Percentiles rank a stretch among this genome's conserved stretches.
phyloP scores from a whole-genome alignment of 2,797 vertebrate species.

The Falco biarmicus region DNA sequence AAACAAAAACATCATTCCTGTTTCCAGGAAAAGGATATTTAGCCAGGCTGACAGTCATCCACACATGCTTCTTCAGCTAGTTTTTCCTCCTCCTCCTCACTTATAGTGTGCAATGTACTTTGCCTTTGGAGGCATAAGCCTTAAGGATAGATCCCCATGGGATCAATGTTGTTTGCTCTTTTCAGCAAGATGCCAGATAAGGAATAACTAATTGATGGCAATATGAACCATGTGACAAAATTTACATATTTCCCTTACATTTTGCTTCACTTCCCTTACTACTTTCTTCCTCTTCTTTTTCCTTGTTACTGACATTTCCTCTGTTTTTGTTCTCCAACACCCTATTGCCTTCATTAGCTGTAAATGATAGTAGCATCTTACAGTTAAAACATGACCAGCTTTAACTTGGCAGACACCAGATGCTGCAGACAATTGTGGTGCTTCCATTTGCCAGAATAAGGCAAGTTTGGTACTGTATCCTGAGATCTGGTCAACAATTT shows the following conservation, averaged over 20 bases:
- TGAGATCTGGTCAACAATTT: neutral
- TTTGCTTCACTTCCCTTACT: neutral
- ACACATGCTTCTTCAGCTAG: neutral
- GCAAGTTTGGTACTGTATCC: neutral
- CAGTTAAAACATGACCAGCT: neutral
- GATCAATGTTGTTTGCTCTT: neutral
- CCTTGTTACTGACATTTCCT: neutral
- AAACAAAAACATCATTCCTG: neutral
- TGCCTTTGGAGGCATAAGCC: neutral
- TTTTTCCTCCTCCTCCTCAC: neutral
- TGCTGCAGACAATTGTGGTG: neutral
- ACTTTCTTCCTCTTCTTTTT: neutral
- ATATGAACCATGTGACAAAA: neutral
- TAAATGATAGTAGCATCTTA: neutral
- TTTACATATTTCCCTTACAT: neutral
- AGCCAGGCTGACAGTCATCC: neutral
- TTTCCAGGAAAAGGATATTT: conserved; percentile 32
- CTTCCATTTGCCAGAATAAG: neutral
- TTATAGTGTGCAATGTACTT: neutral
- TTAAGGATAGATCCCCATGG: neutral
- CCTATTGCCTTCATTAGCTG: neutral
- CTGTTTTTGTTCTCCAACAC: neutral
- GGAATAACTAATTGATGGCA: neutral
- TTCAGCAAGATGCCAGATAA: neutral
- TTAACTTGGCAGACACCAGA: neutral